Conservation (phyloP, 1,140 invertebrate genomes). For the Drosophila teissieri region DNA sequence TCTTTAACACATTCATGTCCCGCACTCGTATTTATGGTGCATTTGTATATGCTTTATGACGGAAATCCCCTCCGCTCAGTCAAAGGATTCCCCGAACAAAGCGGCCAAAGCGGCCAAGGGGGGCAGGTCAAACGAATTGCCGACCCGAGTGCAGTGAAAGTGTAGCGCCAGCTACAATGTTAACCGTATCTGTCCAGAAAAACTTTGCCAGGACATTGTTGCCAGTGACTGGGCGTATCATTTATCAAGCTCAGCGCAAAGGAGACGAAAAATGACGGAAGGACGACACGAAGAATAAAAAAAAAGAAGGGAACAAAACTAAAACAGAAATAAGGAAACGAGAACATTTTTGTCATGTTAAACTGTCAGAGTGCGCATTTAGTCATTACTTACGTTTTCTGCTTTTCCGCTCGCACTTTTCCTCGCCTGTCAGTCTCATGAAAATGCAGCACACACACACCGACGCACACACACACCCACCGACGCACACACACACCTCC, state of each 20-base stretch:
- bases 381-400: conserved; percentile 80
- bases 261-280: conserved; percentile 16
- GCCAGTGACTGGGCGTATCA: conserved; percentile 52
- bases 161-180: conserved; percentile 50
- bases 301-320: conserved; percentile 33
- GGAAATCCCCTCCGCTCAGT: conserved; percentile 67
- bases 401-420: conserved; percentile 23
- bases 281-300: conserved; percentile 16
- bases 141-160: conserved; percentile 53
- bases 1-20: conserved; percentile 48
- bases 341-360: conserved; percentile 81
- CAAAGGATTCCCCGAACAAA: conserved; percentile 55
- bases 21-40: conserved; percentile 66
- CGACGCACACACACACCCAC: conserved; percentile 10
- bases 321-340: conserved; percentile 66
- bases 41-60: conserved; percentile 70
- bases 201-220: conserved; percentile 43
- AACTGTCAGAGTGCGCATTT: conserved; percentile 82
- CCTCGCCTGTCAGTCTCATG: conserved; percentile 58
- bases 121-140: conserved; percentile 36
- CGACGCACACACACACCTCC: conserved; percentile 23
- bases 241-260: conserved; percentile 74
- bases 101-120: conserved; percentile 20
- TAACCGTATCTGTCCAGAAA: conserved; percentile 55
- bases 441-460: conserved; percentile 52